These are phyloP conservation scores for Aphelocoma californica DNA, from an alignment of 2,797 vertebrate species.

Conservation along the genomic window DNA sequence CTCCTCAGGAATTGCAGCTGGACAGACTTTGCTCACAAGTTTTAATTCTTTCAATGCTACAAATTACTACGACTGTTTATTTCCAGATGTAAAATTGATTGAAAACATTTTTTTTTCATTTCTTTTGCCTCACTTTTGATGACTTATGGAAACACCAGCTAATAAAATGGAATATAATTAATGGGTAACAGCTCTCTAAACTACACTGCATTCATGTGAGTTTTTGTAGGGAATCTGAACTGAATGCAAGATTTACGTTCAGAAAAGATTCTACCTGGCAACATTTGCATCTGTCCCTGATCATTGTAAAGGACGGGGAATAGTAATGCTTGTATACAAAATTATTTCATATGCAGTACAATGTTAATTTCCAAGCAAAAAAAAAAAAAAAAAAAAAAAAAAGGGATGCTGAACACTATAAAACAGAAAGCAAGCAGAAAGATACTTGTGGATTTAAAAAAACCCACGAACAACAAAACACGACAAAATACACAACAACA, in stretches of 20 bases:
- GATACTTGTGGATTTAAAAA: neutral
- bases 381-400: neutral
- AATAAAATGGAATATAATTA: slow-evolving; percentile 20
- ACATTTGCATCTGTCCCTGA: neutral
- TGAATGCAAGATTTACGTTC: neutral
- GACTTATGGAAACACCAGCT: neutral
- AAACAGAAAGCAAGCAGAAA: slow-evolving; percentile 4
- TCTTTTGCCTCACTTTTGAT: neutral
- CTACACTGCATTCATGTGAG: neutral
- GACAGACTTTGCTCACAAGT: slow-evolving; percentile 22
- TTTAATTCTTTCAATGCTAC: slow-evolving; percentile 19
- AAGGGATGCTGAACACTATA: neutral
- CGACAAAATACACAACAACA: neutral
- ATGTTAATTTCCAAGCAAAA: neutral
- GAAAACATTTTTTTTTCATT: neutral
- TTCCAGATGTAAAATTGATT: neutral
- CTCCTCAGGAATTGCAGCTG: neutral
- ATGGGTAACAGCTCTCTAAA: slow-evolving; percentile 2
- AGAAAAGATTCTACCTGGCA: slow-evolving; percentile 4
- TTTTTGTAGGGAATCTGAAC: neutral
- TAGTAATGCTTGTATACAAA: neutral
- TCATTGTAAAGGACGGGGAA: neutral
- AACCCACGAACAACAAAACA: neutral
- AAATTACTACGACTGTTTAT: neutral
- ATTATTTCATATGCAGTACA: neutral